phyloP scores from a whole-genome alignment of 2,113 vertebrate genomes.

The Semicossyphus pulcher region DNA sequence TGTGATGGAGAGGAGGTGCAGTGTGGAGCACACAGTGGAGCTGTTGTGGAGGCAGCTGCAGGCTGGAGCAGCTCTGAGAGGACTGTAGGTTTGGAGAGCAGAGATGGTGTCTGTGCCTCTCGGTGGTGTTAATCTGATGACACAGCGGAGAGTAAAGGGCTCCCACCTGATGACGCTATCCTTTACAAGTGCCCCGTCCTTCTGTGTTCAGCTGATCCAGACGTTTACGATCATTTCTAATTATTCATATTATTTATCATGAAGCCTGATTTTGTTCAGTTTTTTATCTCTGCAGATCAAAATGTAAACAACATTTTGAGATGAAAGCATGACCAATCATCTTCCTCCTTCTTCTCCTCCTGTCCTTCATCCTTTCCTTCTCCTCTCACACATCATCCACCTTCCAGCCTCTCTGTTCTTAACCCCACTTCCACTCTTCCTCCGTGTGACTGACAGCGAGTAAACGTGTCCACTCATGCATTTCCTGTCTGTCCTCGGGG shows the following conservation, averaged over 20 bases:
- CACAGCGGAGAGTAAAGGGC: too few species aligned
- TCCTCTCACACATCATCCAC: not conserved
- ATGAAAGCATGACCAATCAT: not conserved
- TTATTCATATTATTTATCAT: too few species aligned
- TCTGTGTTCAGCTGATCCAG: too few species aligned
- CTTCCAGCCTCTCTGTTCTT: not conserved
- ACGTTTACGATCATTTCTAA: too few species aligned
- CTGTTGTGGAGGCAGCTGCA: slow-evolving; percentile 24
- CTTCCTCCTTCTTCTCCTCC: not conserved
- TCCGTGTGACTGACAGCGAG: slow-evolving; percentile 30
- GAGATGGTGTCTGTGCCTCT: not conserved
- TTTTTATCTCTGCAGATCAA: too few species aligned
- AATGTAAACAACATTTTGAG: not conserved
- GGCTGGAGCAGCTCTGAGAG: slow-evolving; percentile 1
- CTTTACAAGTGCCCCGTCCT: too few species aligned
- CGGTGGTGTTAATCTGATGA: not conserved
- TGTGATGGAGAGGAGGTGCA: not conserved
- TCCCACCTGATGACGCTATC: too few species aligned
- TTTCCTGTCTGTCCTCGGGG: slow-evolving; percentile 21
- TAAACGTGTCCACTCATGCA: slow-evolving; percentile 29
- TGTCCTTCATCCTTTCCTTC: not conserved
- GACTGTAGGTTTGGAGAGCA: slow-evolving; percentile 10
- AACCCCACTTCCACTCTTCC: not conserved
- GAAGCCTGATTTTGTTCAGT: too few species aligned
- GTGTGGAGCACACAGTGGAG: not conserved